Base-by-base conservation (phyloP, 2,113 vertebrate species). In the Albula goreensis region DNA sequence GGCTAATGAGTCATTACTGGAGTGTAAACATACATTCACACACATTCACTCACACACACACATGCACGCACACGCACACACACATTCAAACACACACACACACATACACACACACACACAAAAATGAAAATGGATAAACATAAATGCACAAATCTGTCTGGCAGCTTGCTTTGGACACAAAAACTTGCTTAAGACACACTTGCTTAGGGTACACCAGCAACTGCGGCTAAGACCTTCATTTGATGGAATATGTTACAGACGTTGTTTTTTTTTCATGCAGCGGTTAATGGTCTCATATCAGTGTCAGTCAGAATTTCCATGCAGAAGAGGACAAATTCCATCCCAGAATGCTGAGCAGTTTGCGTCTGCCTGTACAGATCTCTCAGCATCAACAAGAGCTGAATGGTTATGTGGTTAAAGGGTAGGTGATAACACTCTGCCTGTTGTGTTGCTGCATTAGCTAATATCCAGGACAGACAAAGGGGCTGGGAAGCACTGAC, bases 1-100 rank as follows among this genome's bases (percentile, higher is more conserved):
- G 94, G 94, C 90, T 90, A 90, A 87, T 94, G 94, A 95, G 90
- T 95, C 93, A 94, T 93, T 90, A 84, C 82, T 88, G 92, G 92
- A 93, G 91, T 92, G 90, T 88, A 63, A 78, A 56, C 77, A 49
- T 11, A 52, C 50, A 56, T 80, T 52, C 78, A 77, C 63, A 84
- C 31, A 74, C 11, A n/a, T 82, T 52, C 81, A 63, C 86, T 86
- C 83, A 87, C 79, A 89, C 87, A 83, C 85, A 85, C 86, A 81
- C 83, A 91, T 84, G 86, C 83, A 8, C 57, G 1, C 49, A 8
- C 63, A 57, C 81, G 15, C 82, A 60, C 56, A 17, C 52, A 53
- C 81, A 78, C 50, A 77, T 31, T 63, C 82, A 63, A 15, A 83
- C n/a, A 11, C 56, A 66, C 60, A 19, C 17, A 12, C 31, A 41